Conservation (phyloP, 2,113 vertebrate genomes). For the Phoxinus phoxinus region DNA sequence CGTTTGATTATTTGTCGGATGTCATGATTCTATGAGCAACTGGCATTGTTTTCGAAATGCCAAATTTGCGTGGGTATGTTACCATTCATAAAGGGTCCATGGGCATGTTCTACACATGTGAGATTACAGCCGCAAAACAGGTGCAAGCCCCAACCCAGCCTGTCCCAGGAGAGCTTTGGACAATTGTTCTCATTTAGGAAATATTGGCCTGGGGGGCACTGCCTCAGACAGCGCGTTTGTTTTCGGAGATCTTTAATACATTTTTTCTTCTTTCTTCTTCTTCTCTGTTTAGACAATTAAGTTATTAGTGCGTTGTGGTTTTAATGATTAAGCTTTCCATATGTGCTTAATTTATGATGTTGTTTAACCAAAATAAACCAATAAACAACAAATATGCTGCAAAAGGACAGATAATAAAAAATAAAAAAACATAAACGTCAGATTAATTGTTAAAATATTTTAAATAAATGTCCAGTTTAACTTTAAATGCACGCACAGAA, state of each 20-base stretch:
- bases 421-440: no score
- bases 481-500: background rate
- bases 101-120: constrained; percentile 54
- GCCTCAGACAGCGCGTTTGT: constrained; percentile 61
- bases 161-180: constrained; percentile 71
- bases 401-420: background rate
- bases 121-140: constrained; percentile 61
- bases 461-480: background rate
- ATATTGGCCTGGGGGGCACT: constrained; percentile 84
- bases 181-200: constrained; percentile 89
- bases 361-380: background rate
- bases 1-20: constrained; percentile 6
- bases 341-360: background rate
- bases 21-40: constrained; percentile 12
- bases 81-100: constrained; percentile 48
- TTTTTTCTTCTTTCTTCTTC: background rate
- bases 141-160: constrained; percentile 72
- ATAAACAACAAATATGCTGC: background rate
- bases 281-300: background rate
- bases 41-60: constrained; percentile 40
- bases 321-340: background rate
- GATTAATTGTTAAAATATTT: background rate
- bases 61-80: constrained; percentile 45
- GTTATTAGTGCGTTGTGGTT: background rate
- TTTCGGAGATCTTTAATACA: background rate